phyloP scores from a whole-genome alignment of 2,113 vertebrate species.

The Rhinolophus ferrumequinum region DNA sequence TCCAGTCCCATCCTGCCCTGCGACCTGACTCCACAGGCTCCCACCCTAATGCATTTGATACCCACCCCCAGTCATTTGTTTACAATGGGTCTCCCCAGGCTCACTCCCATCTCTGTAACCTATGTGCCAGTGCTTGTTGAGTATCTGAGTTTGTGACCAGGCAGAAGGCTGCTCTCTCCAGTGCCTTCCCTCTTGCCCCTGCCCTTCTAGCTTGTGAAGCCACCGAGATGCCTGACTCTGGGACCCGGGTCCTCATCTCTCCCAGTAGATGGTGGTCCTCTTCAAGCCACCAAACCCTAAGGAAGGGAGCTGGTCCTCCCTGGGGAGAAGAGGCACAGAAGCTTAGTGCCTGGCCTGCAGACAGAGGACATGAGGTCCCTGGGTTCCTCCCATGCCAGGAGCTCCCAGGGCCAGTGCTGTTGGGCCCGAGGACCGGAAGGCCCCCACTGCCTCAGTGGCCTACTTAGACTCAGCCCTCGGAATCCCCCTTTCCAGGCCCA shows the following conservation, averaged over 20 bases:
- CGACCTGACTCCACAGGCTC: not conserved
- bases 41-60: not conserved
- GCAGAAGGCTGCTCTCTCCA: not conserved
- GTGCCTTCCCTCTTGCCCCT: not conserved
- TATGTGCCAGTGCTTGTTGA: not conserved
- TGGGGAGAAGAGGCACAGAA: not conserved
- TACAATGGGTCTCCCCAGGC: not conserved
- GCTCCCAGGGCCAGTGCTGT: not conserved
- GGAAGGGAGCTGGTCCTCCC: not conserved
- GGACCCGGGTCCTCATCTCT: not conserved
- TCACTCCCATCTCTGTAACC: not conserved
- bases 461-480: not conserved
- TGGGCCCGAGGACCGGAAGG: not conserved
- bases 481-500: not conserved
- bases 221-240: not conserved
- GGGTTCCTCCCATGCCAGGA: not conserved
- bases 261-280: not conserved
- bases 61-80: not conserved
- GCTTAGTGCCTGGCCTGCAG: not conserved
- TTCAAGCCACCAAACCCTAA: not conserved
- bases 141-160: not conserved
- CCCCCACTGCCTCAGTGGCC: not conserved
- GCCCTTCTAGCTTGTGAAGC: not conserved
- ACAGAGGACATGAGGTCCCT: not conserved
- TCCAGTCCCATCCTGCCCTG: accelerated